Conservation (phyloP, 53 echinoderm and acorn worm species). For the Holothuria leucospilota region DNA sequence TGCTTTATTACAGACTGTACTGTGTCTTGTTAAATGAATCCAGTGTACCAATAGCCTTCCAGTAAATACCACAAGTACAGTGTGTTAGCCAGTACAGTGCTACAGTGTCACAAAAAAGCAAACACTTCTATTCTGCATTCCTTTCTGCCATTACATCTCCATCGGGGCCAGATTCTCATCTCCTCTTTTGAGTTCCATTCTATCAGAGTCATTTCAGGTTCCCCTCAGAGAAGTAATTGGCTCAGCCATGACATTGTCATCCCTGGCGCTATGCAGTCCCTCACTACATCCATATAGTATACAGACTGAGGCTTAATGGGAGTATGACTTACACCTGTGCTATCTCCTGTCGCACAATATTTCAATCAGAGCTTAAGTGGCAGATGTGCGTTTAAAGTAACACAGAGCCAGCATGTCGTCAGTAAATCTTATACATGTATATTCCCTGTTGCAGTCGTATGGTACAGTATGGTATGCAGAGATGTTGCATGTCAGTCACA, state of each 20-base stretch:
- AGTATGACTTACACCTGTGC: conserved; percentile 32
- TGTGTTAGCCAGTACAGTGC: too few relatives aligned
- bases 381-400: background rate
- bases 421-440: too few relatives aligned
- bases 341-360: conserved; percentile 17
- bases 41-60: too few relatives aligned
- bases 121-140: too few relatives aligned
- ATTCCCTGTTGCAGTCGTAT: too few relatives aligned
- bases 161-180: background rate
- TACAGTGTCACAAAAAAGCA: too few relatives aligned
- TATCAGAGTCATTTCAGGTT: background rate
- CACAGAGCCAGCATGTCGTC: too few relatives aligned
- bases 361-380: conserved; percentile 38
- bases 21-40: too few relatives aligned
- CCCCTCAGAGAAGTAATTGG: conserved; percentile 14
- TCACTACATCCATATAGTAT: background rate
- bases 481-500: too few relatives aligned
- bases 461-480: too few relatives aligned
- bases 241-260: conserved; percentile 2
- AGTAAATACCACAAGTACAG: too few relatives aligned
- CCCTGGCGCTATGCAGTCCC: background rate
- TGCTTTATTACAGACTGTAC: too few relatives aligned
- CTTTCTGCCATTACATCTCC: background rate
- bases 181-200: conserved; percentile 10
- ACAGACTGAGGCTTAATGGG: background rate